Evolutionary conservation across 2,797 vertebrate species (phyloP), one percentile per base, ranked within the genome.

Genomic region (Lepus oiostolus): DNA sequence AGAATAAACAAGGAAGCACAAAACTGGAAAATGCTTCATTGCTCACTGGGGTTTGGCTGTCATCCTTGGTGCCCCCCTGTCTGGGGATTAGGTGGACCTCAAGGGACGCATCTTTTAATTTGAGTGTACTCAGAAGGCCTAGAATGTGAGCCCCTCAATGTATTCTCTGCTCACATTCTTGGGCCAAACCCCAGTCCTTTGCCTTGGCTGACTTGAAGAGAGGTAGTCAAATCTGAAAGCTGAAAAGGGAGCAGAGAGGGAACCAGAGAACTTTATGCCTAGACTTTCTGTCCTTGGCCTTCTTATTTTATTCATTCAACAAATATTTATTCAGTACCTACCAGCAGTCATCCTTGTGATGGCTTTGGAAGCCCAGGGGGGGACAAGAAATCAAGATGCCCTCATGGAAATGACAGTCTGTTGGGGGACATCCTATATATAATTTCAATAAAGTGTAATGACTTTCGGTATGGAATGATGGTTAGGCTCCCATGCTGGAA

Each of bases 391-490:
- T 21, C 19, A 21, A 52, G 67, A 63, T 5, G 32, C 2, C 22
- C 17, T 88, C 30, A 12, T 21, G 58, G 58, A 62, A 72, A 32
- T 30, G 63, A 24, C 47, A 10, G 63, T 26, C 13, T 12, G 1
- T 9, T 52, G 19, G 7, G 32, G 26, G 7, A 35, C n/a, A 58
- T 24, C 42, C 7, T n/a, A 38, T 19, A 77, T 11, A n/a, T 24
- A 17, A 11, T 50, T 32, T 42, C 35, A 38, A 6, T 26, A 2
- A 52, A 21, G 10, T n/a, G 26, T 22, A 28, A 77, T 35, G 9
- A n/a, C 22, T 38, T 5, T 16, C 42, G 35, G n/a, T 0, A 3
- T 8, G n/a, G 8, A 13, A 7, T 7, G 1, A 24, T 4, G 13
- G 65, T 63, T 26, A n/a, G 24, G 32, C 24, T 30, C n/a, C 35